Conservation (phyloP, 2,888 invertebrate genomes). For the Apocheima hispidaria region DNA sequence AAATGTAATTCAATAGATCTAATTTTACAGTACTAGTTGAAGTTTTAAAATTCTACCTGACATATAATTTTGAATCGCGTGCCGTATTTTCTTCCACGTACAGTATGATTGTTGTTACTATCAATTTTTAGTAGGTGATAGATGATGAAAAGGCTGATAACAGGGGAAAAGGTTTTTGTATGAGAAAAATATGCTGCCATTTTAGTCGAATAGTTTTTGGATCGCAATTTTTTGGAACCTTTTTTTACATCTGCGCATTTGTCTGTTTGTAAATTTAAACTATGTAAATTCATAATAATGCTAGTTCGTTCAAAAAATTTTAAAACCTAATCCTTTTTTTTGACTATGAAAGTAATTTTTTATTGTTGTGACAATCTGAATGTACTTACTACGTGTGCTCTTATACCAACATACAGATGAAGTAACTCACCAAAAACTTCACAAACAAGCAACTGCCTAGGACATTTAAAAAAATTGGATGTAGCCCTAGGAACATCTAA, state of each 20-base stretch:
- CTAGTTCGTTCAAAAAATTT: slow-evolving; percentile 9
- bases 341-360: neutral
- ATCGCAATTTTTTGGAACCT: slow-evolving; percentile 42
- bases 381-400: slow-evolving; percentile 22
- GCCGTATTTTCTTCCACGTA: slow-evolving; percentile 23
- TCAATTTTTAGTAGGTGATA: slow-evolving; percentile 81
- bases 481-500: neutral
- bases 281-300: slow-evolving; percentile 3
- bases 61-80: neutral
- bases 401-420: neutral
- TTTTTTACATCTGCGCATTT: slow-evolving; percentile 49
- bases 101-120: slow-evolving; percentile 75
- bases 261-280: slow-evolving; percentile 35
- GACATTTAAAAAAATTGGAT: neutral
- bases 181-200: slow-evolving; percentile 59
- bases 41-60: neutral
- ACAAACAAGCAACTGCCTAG: neutral
- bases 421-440: neutral
- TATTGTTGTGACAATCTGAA: slow-evolving; percentile 11
- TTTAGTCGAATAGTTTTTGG: slow-evolving; percentile 53
- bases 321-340: slow-evolving; percentile 5
- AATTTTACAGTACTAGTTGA: too few species aligned
- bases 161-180: slow-evolving; percentile 76
- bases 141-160: slow-evolving; percentile 80
- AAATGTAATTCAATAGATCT: too few species aligned